phyloP scores from a whole-genome alignment of 2,797 vertebrate genomes.

The Dendrocincla fuliginosa region DNA sequence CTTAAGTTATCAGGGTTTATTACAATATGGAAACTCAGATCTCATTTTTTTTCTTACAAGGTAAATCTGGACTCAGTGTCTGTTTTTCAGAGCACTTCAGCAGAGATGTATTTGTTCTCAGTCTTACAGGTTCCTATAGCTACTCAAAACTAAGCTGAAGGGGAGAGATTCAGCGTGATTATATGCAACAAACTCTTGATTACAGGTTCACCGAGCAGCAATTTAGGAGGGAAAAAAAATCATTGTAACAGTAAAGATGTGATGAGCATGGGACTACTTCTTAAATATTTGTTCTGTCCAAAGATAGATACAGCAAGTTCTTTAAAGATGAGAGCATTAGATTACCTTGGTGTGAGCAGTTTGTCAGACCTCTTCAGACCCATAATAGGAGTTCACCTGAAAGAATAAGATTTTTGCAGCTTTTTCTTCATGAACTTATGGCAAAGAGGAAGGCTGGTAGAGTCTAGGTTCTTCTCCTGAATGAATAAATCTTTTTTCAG shows the following conservation, averaged over 20 bases:
- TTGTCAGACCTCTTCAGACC: background rate
- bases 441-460: background rate
- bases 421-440: background rate
- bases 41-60: background rate
- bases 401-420: background rate
- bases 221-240: fast-evolving
- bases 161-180: background rate
- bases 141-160: background rate
- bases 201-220: background rate
- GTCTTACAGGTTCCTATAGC: background rate
- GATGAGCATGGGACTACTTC: background rate
- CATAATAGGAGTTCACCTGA: background rate
- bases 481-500: background rate
- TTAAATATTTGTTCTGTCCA: background rate
- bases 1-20: background rate
- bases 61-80: background rate
- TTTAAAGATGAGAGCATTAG: background rate
- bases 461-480: background rate
- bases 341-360: background rate
- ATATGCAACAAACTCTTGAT: background rate
- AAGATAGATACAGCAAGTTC: background rate
- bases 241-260: background rate
- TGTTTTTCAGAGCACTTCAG: background rate
- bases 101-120: background rate
- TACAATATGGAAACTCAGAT: background rate